Evolutionary conservation across 1,140 invertebrate species (phyloP).

Genomic region (Zaprionus davidi): DNA sequence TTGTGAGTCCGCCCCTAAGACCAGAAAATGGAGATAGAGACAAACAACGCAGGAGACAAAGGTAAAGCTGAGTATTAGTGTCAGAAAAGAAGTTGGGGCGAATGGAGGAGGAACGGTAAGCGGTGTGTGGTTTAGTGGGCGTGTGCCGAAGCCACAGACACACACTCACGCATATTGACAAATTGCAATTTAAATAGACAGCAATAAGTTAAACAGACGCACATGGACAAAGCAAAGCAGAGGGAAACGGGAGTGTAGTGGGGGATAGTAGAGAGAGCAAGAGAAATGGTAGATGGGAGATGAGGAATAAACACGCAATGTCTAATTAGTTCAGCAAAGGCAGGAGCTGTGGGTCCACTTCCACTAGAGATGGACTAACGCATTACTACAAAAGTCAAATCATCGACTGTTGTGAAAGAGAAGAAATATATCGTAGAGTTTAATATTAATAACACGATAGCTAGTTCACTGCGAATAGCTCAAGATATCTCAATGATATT

Average conservation of each 20-base stretch:
- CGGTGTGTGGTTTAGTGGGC: slow-evolving; percentile 23
- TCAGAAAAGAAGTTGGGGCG: background rate
- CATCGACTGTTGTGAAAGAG: background rate
- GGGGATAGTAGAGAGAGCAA: background rate
- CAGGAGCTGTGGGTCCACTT: slow-evolving; percentile 19
- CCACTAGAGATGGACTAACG: slow-evolving; percentile 54
- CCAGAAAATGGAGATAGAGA: slow-evolving; percentile 3
- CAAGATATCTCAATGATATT: no score
- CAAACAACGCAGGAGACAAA: slow-evolving; percentile 9
- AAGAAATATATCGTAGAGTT: background rate
- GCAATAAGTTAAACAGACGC: slow-evolving; percentile 80
- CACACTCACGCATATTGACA: slow-evolving; percentile 70
- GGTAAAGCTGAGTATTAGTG: background rate
- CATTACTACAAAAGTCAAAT: slow-evolving; percentile 19
- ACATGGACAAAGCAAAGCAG: slow-evolving; percentile 36
- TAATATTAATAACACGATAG: background rate
- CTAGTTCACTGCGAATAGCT: no score
- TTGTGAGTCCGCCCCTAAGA: slow-evolving; percentile 57
- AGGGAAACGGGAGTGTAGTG: slow-evolving; percentile 2
- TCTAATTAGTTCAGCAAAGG: slow-evolving; percentile 72
- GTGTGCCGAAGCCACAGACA: slow-evolving; percentile 49
- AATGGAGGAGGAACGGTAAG: background rate
- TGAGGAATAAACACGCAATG: slow-evolving; percentile 64
- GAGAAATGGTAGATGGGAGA: background rate
- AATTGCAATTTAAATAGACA: slow-evolving; percentile 82